Evolutionary conservation across 2,797 vertebrate genomes (phyloP).

Genomic region (Danio aesculapii): DNA sequence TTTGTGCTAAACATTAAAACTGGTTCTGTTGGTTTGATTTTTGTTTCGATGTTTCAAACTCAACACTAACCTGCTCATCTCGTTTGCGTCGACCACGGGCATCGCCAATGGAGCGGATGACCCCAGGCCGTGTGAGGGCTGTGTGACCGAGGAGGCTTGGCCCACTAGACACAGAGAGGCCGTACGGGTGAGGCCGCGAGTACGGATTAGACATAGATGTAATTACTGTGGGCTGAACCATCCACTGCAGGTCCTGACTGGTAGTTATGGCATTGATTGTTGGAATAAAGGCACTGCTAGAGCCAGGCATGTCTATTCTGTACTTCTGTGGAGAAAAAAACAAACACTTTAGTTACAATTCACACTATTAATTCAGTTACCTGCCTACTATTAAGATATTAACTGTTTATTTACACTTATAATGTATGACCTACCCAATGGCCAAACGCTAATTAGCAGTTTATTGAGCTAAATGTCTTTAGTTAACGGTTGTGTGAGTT

Average conservation of each 20-base stretch:
- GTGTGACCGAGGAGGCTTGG: slow-evolving; percentile 88
- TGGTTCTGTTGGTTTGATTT: not conserved
- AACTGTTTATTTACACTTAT: too few relatives aligned
- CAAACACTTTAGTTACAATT: not conserved
- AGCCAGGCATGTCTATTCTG: slow-evolving; percentile 98
- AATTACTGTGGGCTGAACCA: slow-evolving; percentile 99
- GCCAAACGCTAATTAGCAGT: too few relatives aligned
- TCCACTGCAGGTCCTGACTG: slow-evolving; percentile 99
- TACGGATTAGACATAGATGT: slow-evolving; percentile 99
- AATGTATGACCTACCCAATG: too few relatives aligned
- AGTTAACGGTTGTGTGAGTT: too few relatives aligned
- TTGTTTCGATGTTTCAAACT: not conserved
- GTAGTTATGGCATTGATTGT: slow-evolving; percentile 99
- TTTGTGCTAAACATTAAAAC: not conserved
- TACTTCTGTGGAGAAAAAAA: slow-evolving; percentile 85
- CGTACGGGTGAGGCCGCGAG: slow-evolving; percentile 92
- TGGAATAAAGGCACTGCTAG: slow-evolving; percentile 98
- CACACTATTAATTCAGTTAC: too few relatives aligned
- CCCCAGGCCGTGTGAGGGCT: slow-evolving; percentile 89
- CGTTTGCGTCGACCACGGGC: slow-evolving; percentile 90
- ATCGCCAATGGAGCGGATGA: slow-evolving; percentile 96
- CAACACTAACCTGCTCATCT: slow-evolving; percentile 91
- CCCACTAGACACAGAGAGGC: slow-evolving; percentile 87
- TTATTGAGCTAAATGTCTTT: too few relatives aligned
- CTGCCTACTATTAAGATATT: too few relatives aligned